Evolutionary conservation across 2,797 vertebrate genomes (phyloP).

Genomic region (Silurus lanzhouensis): DNA sequence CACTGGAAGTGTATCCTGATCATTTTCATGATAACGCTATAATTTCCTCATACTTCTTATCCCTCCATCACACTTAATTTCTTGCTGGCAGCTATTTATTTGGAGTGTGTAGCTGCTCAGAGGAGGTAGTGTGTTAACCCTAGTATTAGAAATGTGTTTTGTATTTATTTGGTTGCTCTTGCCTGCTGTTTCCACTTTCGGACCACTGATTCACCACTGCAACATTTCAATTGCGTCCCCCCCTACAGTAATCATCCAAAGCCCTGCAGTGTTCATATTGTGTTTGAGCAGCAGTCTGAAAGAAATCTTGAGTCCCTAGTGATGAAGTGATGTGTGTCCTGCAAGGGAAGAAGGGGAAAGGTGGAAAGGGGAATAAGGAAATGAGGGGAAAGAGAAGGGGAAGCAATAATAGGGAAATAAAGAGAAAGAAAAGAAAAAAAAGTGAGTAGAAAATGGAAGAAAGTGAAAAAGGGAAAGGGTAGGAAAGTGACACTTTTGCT

Average conservation of each 20-base stretch:
- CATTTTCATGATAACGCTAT: too few relatives aligned
- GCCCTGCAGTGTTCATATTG: not conserved
- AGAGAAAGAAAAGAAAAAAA: too few relatives aligned
- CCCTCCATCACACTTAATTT: not conserved
- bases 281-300: not conserved
- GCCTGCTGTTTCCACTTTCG: slow-evolving; percentile 2
- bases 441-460: too few relatives aligned
- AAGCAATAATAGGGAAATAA: too few relatives aligned
- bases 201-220: not conserved
- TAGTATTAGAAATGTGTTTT: not conserved
- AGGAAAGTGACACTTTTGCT: not conserved
- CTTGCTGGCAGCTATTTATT: not conserved
- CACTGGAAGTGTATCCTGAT: too few relatives aligned
- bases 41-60: not conserved
- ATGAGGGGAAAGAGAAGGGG: too few relatives aligned
- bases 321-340: not conserved
- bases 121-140: not conserved
- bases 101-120: not conserved
- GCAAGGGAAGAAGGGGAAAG: too few relatives aligned
- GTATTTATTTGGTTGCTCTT: not conserved
- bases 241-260: not conserved
- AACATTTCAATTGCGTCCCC: not conserved
- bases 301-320: not conserved
- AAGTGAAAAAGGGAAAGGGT: too few relatives aligned
- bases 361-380: too few relatives aligned